Percentiles rank a stretch among this genome's conserved stretches.
phyloP scores from a whole-genome alignment of 1,140 invertebrate species.

The Lucilia sericata region DNA sequence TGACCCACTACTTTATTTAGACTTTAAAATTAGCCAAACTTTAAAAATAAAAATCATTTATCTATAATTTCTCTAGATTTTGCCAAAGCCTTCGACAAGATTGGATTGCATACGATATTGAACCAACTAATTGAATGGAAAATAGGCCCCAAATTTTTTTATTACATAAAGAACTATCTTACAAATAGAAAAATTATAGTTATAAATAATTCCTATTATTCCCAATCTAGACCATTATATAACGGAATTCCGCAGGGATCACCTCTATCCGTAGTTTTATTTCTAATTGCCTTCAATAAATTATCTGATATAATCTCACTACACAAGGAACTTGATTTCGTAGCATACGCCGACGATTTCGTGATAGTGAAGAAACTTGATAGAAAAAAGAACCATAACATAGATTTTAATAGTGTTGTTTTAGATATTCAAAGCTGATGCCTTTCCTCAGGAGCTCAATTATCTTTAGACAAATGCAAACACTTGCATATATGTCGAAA shows the following conservation, averaged over 20 bases:
- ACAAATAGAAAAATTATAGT: slow-evolving; percentile 46
- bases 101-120: too few species aligned
- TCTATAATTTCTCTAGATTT: too few species aligned
- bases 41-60: slow-evolving; percentile 45
- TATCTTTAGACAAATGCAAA: too few species aligned
- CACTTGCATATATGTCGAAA: too few species aligned
- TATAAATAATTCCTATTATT: slow-evolving; percentile 29
- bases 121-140: slow-evolving; percentile 46
- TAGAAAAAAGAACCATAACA: too few species aligned
- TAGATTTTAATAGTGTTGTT: too few species aligned
- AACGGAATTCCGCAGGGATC: background rate
- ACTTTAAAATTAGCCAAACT: slow-evolving; percentile 37
- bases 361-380: background rate
- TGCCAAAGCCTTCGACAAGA: too few species aligned
- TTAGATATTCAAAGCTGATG: too few species aligned
- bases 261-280: background rate
- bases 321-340: background rate
- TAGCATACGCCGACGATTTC: background rate
- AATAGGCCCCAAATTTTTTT: slow-evolving; percentile 46
- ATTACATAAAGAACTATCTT: slow-evolving; percentile 48
- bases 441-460: too few species aligned
- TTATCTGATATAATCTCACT: background rate
- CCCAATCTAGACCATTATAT: background rate
- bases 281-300: background rate
- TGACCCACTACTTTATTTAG: slow-evolving; percentile 47